Base-by-base conservation (phyloP, 2,797 vertebrate genomes). In the Amphiprion clarkii region DNA sequence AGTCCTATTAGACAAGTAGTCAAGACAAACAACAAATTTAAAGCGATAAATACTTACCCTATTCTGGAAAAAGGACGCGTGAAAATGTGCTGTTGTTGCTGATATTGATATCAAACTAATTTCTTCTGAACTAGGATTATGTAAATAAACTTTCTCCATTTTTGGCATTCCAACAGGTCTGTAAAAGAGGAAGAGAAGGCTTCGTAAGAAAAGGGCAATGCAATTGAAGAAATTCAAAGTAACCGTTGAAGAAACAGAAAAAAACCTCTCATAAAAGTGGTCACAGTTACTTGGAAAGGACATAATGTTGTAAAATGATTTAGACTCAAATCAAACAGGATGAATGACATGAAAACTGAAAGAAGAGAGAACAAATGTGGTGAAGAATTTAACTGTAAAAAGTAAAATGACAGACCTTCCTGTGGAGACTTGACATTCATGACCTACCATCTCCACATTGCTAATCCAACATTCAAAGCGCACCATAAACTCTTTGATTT, bases 141-240 rank as follows among this genome's bases (percentile, higher is more conserved):
- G 97, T 90, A 99, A 96, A 93, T 97, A 98, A 96, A 99, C 98
- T 95, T 99, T 99, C 94, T 99, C 98, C 98, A 99, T 98, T 97
- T 99, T 98, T 95, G 98, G 98, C 98, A 99, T 99, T 91, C 98
- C 98, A 90, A 99, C 98, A 59, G 98, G 97, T 94, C 98, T 99
- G 91, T 33, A 21, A 70, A 92, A 79, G 79, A 78, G 94, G 40
- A 14, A 56, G 21, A 42, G 40, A 75, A 70, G n/a, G 21, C 3
- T 54, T n/a, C 68, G 25, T 3, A 61, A 27, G 29, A 19, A 14
- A 52, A 39, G 33, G 25, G 21, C 23, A 33, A 42, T 0, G 48
- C 5, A 25, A 8, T 17, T 10, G 13, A 40, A 72, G 8, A 69
- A 11, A 49, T 23, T 12, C 3, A 14, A 54, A 39, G 1, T 0